Conservation (phyloP, 2,113 vertebrate species). For the Pongo pygmaeus region DNA sequence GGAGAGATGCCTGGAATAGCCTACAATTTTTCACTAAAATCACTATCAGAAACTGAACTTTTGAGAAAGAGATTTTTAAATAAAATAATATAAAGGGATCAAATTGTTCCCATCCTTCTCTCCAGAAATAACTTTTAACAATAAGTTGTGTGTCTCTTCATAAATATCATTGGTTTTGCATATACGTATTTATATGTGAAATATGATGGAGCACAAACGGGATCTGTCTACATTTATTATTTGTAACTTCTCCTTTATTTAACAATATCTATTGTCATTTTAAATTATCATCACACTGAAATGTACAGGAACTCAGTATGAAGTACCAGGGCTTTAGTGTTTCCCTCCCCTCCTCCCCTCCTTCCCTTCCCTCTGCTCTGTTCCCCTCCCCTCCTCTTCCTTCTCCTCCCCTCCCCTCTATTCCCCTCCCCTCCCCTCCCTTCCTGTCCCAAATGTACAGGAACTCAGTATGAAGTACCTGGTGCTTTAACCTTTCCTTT, state of each 20-base stretch:
- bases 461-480: too few relatives aligned
- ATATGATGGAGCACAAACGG: accelerated
- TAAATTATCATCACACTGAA: neutral
- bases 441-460: too few relatives aligned
- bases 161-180: accelerated
- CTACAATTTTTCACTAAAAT: neutral
- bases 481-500: too few relatives aligned
- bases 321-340: neutral
- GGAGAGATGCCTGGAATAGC: too few relatives aligned
- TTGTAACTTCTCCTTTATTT: neutral
- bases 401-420: too few relatives aligned
- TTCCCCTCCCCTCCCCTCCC: too few relatives aligned
- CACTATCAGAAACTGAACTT: neutral
- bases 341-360: too few relatives aligned
- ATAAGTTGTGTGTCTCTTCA: neutral
- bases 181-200: neutral
- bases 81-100: neutral
- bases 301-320: neutral
- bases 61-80: neutral
- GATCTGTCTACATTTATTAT: neutral
- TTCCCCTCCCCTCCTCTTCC: too few relatives aligned
- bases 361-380: too few relatives aligned
- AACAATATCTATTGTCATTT: neutral
- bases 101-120: neutral
- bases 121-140: neutral